Base-by-base conservation (phyloP, 1,140 invertebrate species). In the Pogonus chalceus region DNA sequence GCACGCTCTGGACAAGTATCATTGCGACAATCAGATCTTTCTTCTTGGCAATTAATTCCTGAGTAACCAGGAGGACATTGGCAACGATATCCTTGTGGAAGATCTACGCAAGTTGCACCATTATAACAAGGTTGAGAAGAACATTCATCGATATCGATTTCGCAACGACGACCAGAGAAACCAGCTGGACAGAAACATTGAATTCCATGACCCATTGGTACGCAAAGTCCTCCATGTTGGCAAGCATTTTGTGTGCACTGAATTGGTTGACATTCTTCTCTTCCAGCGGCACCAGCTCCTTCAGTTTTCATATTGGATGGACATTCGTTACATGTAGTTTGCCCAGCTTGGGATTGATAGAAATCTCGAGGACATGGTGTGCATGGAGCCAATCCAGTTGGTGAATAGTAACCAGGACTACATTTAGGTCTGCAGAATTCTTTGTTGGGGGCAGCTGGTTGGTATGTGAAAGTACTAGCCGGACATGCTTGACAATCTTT, bases 61-160 rank as follows among this genome's bases (percentile, higher is more conserved):
- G 84, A 83, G 65, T 92, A 97, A 35, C 92, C 90, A 10, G 82
- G 77, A 3, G 85, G 79, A 68, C 92, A 96, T 55, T 88, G 82
- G 62, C 92, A 96, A 58, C 84, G 77, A 64, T 95, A 96, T 21
- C 90, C 90, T 78, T 96, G 93, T 1, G 90, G 89, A 47, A 88
- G 69, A 68, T 96, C 91, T 48, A 91, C 84, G 70, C 95, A 98
- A 48, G 83, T 87, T 14, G 87, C 94, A 18, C 87, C 87, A 64
- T 98, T 97, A 64, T 88, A 92, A 67, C 94, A 97, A 22, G 94
- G 93, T 63, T 90, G 83, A 20, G 90, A 92, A 12, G 88, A 85
- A 72, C 95, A 98, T 65, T 97, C 91, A 62, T 96, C 87, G 39
- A 97, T 92, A 65, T 97, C 92, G 58, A 90, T 81, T 74, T 98